A percentile compares a stretch with the other conserved stretches of the same genome.
These are phyloP conservation scores for Habroteleia sp. DNA, from an alignment of 2,888 invertebrate species.

Conservation along the genomic window DNA sequence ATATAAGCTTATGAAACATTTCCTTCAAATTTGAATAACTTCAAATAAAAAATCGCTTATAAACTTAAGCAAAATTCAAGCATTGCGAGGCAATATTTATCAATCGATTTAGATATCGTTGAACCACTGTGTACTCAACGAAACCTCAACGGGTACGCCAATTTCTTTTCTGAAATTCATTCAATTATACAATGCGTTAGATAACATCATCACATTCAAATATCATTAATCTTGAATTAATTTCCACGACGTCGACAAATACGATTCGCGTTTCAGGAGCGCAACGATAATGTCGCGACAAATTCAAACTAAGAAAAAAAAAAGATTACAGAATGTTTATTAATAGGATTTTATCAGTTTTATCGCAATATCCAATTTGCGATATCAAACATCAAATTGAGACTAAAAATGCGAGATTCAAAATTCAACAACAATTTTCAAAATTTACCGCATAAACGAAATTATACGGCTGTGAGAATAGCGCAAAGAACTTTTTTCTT, in stretches of 20 bases:
- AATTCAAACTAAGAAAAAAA: conserved; percentile 17
- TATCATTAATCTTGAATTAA: conserved; percentile 24
- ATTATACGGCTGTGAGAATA: background rate
- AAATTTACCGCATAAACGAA: conserved; percentile 3
- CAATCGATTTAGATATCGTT: conserved; percentile 11
- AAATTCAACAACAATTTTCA: too few species aligned
- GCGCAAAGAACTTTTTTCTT: background rate
- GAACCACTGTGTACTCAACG: background rate
- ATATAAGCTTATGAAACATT: too few species aligned
- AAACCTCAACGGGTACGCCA: conserved; percentile 2
- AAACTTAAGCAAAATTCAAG: too few species aligned
- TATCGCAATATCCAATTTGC: too few species aligned
- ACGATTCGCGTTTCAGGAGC: conserved; percentile 5
- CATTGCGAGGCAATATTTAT: background rate
- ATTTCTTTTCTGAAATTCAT: conserved; percentile 24
- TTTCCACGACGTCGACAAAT: conserved; percentile 3
- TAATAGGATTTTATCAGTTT: conserved; percentile 41
- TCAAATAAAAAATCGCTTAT: too few species aligned
- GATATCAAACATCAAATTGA: too few species aligned
- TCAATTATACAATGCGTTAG: conserved; percentile 13
- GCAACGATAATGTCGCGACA: conserved; percentile 13
- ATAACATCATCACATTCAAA: conserved; percentile 17
- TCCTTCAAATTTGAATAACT: too few species aligned
- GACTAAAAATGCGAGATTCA: too few species aligned
- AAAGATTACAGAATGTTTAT: conserved; percentile 30